Evolutionary conservation across 2,113 vertebrate genomes (phyloP), one percentile per base, ranked within the genome.

Genomic region (Campylorhamphus procurvoides): DNA sequence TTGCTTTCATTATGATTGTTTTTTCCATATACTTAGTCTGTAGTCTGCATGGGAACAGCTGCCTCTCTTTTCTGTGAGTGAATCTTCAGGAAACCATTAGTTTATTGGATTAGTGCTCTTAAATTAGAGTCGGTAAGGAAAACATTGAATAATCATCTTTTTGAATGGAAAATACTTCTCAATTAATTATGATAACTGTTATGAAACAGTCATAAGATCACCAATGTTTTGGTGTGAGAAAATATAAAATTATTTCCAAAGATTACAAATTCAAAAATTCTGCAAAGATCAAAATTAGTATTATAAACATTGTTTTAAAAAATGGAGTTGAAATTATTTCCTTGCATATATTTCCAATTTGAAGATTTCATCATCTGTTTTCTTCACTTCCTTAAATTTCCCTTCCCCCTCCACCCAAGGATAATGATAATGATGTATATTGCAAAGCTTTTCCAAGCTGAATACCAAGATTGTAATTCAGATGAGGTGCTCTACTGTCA

Each of bases 381-480:
- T 71, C 10, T 69, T 74, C 40, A 29, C 1, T 80, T 63, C 14
- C 25, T 3, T 67, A 64, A 46, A 39, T 72, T 87, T 5, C 3
- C 14, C 4, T 42, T 14, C 3, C 25, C 8, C 1, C 7, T 28
- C 14, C 9, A n/a, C 1, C 12, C 7, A 24, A 84, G 29, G 35
- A 66, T 49, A 67, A 49, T 2, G 12, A 56, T 74, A 90, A 90
- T 78, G 18, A 75, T 92, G 13, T 53, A 68, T 89, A 69, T 53
- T 88, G 33, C 69, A 93, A 91, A 73, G 27, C 24, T 1, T 4
- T 78, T 95, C 29, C 58, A 85, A 93, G 58, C 12, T 88, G 85
- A 96, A 94, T 79, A 86, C 13, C 60, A 88, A 73, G 60, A 90
- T 7, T 79, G 33, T 72, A 91, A 94, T 96, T 96, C 93, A 94